A percentile compares a stretch with the other conserved stretches of the same genome.
Evolutionary conservation across 2,888 invertebrate genomes (phyloP).

Genomic region (Ypsolopha scabrella): DNA sequence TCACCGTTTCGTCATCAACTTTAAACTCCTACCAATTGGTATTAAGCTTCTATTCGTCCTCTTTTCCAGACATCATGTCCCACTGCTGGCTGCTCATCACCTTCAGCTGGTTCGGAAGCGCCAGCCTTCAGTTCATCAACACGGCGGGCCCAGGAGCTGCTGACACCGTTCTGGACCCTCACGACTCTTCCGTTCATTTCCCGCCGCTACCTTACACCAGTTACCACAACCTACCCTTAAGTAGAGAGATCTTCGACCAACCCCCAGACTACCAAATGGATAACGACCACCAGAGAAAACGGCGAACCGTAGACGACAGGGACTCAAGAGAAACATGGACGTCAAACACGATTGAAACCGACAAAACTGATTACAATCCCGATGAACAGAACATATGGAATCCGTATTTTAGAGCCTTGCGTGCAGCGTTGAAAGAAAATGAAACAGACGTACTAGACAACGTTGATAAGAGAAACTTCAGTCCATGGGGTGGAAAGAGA

Average conservation of each 20-base stretch:
- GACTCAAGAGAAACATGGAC: background rate
- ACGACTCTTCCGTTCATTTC: constrained; percentile 26
- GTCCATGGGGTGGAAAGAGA: constrained; percentile 60
- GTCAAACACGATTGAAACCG: too few species aligned
- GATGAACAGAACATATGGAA: too few species aligned
- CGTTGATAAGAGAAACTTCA: constrained; percentile 46
- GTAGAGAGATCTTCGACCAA: constrained; percentile 13
- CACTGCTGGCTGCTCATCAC: constrained; percentile 48
- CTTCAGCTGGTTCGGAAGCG: constrained; percentile 45
- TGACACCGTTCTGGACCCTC: constrained; percentile 26
- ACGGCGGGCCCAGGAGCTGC: constrained; percentile 23
- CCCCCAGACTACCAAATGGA: constrained; percentile 4
- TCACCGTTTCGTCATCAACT: too few species aligned
- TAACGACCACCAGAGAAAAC: background rate
- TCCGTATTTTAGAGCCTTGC: too few species aligned
- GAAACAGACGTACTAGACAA: constrained; percentile 21
- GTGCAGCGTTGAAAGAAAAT: constrained; percentile 15
- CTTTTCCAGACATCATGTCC: constrained; percentile 49
- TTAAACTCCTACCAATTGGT: too few species aligned
- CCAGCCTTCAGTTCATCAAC: constrained; percentile 49
- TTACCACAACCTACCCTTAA: constrained; percentile 28
- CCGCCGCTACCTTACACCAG: constrained; percentile 28
- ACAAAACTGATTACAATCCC: too few species aligned
- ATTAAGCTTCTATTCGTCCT: background rate
- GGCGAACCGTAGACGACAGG: background rate